phyloP scores from a whole-genome alignment of 2,888 invertebrate species.

The Allacma fusca region DNA sequence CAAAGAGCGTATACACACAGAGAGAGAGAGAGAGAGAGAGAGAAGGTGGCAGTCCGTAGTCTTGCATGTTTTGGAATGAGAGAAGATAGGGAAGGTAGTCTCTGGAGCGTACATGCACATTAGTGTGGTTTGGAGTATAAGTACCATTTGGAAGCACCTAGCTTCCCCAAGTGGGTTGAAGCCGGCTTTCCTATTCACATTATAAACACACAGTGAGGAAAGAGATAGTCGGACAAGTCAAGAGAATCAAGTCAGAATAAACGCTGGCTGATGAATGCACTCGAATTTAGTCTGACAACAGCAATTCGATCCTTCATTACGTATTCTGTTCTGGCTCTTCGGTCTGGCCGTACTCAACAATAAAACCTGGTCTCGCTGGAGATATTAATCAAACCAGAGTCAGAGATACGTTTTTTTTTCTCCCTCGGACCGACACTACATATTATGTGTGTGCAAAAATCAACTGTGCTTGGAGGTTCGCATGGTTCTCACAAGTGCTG shows the following conservation, averaged over 20 bases:
- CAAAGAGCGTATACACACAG: no score
- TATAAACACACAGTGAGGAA: not conserved
- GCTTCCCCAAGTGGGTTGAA: conserved; percentile 22
- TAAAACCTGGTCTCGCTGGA: no score
- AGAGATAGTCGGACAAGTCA: not conserved
- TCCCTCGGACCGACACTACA: no score
- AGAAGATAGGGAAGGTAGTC: not conserved
- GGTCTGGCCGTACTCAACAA: no score
- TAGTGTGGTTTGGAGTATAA: not conserved
- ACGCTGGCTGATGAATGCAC: conserved; percentile 13
- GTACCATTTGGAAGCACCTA: not conserved
- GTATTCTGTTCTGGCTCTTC: conserved; percentile 6
- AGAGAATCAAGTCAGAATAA: not conserved
- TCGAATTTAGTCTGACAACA: not conserved
- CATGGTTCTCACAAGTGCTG: not conserved
- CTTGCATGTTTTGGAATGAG: not conserved
- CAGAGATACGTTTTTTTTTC: no score
- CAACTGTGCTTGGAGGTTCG: no score
- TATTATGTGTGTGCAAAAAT: no score
- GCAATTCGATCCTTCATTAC: conserved; percentile 33
- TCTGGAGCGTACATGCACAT: not conserved
- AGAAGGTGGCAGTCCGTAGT: not conserved
- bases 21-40: no score
- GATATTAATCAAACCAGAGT: no score
- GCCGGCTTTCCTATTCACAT: conserved; percentile 20